Base-by-base conservation (phyloP, 2,888 invertebrate species). In the Biston stratarius region DNA sequence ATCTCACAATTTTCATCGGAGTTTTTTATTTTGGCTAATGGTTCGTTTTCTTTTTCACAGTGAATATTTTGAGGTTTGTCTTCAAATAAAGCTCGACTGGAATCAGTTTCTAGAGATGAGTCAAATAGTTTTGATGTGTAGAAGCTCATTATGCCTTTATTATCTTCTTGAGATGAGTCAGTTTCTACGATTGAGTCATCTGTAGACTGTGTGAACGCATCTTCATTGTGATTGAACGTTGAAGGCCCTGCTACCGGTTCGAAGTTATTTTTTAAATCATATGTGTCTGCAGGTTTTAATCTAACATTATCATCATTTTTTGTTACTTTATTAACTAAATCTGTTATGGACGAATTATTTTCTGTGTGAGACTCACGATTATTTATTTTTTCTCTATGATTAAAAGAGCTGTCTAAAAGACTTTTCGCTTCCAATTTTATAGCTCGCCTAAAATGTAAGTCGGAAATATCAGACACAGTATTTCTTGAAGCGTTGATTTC, bases 71-170 rank as follows among this genome's bases (percentile, higher is more conserved):
- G n/a, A 15, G 47, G 8, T 60, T 65, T 66, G 38, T 67, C 53
- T 58, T 64, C 42, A 34, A 38, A 8, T 44, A 58, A 34, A 44
- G 61, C 44, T 60, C 49, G 44, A 56, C 51, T 68, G 6, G 67
- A 45, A 51, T 68, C 71, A 72, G 68, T 65, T 45, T 86, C 85
- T 65, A 81, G 52, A 14, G 92, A 87, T 8, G 80, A 64, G 78
- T 94, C 85, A 77, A 94, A 92, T 48, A 92, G 56, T 79, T 89
- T 91, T 11, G 94, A 93, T 62, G 79, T 80, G 74, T 94, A 93
- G 79, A 93, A 94, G 74, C 92, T 94, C 72, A 83, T 76, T 68
- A 94, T 92, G 34, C 90, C 93, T 68, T 84, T 81, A 76, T 80
- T 81, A 61, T 82, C 80, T 74, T 91, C 88, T 59, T 81, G 77